Base-by-base conservation (phyloP, 2,797 vertebrate species). In the Trematomus bernacchii region DNA sequence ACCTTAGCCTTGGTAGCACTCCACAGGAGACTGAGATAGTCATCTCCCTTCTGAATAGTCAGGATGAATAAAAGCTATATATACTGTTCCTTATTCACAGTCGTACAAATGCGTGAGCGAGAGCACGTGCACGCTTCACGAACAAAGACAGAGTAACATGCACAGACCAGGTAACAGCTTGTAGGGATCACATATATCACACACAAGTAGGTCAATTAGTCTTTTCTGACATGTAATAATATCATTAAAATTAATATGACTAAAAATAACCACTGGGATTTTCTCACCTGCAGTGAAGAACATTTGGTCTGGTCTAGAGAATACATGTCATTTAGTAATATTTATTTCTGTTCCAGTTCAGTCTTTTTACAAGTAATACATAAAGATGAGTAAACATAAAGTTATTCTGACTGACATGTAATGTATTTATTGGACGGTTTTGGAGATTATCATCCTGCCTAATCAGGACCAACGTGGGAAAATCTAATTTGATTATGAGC, bases 61-160 rank as follows among this genome's bases (percentile, higher is more conserved):
- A 51, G 30, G 54, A 77, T 79, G 46, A 77, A 64, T 81, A 53
- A 54, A 63, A 77, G 69, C 66, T 76, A 73, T 68, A 64, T 57
- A 46, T 66, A 3, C 48, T 67, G 23, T 61, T 66, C 23, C 0
- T 8, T 63, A 65, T 51, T 64, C 37, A 52, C 14, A 57, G 42
- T 42, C 14, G 23, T 51, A 62, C 44, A 63, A 23, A 30, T 69
- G 30, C 18, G 42, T 46, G 54, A 66, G 7, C 23, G 33, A 62
- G n/a, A 10, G 15, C 2, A 30, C 27, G 27, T 7, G 2, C 23
- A 76, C 48, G 70, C 43, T 33, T 48, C 52, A 30, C 14, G 19
- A 27, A 66, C 40, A 75, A 55, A 71, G 57, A 66, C 4, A 47
- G 51, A 53, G 33, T 58, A 21, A 1, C 47, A 67, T 13, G 40